Evolutionary conservation across 2,888 invertebrate genomes (phyloP).

Genomic region (Oxyteleia sp.): DNA sequence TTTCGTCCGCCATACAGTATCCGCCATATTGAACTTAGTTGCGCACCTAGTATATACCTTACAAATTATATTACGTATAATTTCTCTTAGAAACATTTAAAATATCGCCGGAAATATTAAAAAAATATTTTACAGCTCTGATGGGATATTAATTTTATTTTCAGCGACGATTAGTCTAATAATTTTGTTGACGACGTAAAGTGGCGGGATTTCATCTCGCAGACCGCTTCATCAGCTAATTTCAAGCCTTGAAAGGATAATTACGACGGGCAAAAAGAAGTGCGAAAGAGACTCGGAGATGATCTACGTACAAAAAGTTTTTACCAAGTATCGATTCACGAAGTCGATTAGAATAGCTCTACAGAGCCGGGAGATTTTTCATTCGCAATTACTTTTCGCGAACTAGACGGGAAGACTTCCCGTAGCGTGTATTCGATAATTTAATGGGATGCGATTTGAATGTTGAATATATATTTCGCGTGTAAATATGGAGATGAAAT

Average conservation of each 20-base stretch:
- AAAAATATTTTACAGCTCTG: no score
- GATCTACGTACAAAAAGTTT: conserved; percentile 38
- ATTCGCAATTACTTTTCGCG: conserved; percentile 48
- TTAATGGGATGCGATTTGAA: conserved; percentile 39
- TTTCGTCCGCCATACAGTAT: no score
- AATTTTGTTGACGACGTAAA: conserved; percentile 21
- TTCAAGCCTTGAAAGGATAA: conserved; percentile 13
- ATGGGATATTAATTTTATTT: no score
- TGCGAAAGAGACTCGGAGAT: conserved; percentile 9
- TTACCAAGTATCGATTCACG: conserved; percentile 34
- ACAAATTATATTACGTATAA: no score
- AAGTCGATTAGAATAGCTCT: conserved; percentile 28
- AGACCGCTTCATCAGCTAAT: conserved; percentile 10
- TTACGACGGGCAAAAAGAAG: conserved; percentile 10
- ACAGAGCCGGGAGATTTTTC: conserved; percentile 34
- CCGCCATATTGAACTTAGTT: no score
- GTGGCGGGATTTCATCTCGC: background rate
- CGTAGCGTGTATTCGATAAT: conserved; percentile 27
- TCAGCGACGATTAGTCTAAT: conserved; percentile 9
- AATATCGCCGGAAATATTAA: no score
- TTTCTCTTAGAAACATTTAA: no score
- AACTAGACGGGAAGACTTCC: conserved; percentile 23
- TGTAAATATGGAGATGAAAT: conserved; percentile 33
- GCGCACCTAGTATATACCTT: no score
- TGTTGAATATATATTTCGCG: conserved; percentile 44